Conservation (phyloP, 2,113 vertebrate species). For the Malaclemys terrapin region DNA sequence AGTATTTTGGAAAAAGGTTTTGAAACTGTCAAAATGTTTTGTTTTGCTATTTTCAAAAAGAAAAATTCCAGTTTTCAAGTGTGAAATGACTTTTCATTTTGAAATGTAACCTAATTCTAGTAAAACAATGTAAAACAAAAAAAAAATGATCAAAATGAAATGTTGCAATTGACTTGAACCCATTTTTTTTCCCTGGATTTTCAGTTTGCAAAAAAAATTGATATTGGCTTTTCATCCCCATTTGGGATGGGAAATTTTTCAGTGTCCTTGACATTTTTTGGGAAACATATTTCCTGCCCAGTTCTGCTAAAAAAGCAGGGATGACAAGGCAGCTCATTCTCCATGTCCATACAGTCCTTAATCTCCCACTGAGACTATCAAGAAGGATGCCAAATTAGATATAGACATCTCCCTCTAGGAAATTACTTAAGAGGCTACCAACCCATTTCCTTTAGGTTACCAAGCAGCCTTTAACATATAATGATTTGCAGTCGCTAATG, state of each 20-base stretch:
- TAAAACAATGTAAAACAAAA: neutral
- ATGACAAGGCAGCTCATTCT: neutral
- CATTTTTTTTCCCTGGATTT: neutral
- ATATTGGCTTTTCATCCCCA: neutral
- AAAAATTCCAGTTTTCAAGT: neutral
- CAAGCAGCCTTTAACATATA: slow-evolving; percentile 21
- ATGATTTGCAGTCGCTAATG: slow-evolving; percentile 25
- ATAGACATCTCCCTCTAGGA: neutral
- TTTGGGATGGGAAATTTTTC: neutral
- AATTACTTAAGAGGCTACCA: slow-evolving; percentile 23
- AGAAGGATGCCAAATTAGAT: slow-evolving; percentile 26
- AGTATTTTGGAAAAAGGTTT: neutral
- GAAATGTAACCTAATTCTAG: neutral
- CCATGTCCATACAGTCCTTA: neutral
- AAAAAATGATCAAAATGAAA: neutral
- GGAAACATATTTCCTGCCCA: neutral
- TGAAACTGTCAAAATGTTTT: neutral
- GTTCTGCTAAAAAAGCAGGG: neutral
- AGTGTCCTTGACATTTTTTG: neutral
- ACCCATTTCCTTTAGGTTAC: neutral
- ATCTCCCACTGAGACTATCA: neutral
- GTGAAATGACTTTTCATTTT: neutral
- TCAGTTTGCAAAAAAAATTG: neutral
- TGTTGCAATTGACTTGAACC: neutral
- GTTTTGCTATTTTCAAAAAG: neutral